These are phyloP conservation scores for Phaethornis superciliosus DNA, from an alignment of 2,113 vertebrate species.

Conservation along the genomic window DNA sequence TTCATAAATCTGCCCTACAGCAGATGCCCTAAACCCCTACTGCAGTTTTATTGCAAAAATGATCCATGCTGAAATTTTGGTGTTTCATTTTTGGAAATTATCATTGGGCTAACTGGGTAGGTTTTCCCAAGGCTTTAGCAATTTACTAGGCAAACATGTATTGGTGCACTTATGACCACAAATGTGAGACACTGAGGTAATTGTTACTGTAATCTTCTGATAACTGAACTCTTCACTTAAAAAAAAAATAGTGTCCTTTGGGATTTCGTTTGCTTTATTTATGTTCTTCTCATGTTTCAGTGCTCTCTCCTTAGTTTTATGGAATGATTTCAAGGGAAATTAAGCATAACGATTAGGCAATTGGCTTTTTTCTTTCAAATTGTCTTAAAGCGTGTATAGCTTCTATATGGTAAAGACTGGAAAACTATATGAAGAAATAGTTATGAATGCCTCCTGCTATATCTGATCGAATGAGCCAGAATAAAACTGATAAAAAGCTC, in stretches of 20 bases:
- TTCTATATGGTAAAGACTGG: neutral
- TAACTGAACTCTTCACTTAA: neutral
- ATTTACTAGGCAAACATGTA: neutral
- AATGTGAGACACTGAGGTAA: neutral
- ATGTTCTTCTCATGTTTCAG: neutral
- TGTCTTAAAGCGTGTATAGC: neutral
- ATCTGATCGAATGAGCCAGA: neutral
- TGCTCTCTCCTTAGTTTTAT: neutral
- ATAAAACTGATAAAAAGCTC: neutral
- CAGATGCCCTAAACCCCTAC: neutral
- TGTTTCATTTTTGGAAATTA: neutral
- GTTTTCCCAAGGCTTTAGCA: neutral
- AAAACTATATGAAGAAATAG: neutral
- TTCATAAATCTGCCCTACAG: neutral
- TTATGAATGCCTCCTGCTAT: neutral
- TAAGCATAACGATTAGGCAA: neutral
- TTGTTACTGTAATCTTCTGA: neutral
- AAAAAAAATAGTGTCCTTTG: neutral
- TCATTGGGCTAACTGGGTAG: neutral
- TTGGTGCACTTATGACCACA: rapidly evolving
- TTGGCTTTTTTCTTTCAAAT: neutral
- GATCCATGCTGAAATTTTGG: neutral
- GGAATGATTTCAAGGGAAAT: neutral
- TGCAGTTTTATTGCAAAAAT: neutral
- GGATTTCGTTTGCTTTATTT: neutral